These are phyloP conservation scores for Orthosia gothica DNA, from an alignment of 2,888 invertebrate genomes.

Conservation along the genomic window DNA sequence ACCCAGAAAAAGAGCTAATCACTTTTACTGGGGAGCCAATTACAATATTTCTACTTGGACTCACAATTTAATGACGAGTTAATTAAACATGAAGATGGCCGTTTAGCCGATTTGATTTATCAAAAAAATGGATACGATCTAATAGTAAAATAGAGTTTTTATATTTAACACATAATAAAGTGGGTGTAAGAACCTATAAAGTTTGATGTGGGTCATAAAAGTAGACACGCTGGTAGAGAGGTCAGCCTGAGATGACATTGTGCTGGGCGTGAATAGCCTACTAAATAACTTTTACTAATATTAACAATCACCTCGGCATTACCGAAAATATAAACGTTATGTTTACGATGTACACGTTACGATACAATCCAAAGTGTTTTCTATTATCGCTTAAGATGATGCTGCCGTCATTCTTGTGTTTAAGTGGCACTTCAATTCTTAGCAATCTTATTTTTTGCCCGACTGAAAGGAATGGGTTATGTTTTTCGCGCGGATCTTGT, in stretches of 20 bases:
- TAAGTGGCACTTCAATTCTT: not conserved
- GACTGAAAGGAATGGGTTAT: no score
- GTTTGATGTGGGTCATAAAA: slow-evolving; percentile 78
- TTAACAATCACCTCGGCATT: slow-evolving; percentile 61
- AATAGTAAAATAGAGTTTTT: slow-evolving; percentile 71
- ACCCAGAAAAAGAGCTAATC: slow-evolving; percentile 61
- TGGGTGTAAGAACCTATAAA: slow-evolving; percentile 76
- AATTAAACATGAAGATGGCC: slow-evolving; percentile 55
- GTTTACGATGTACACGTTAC: slow-evolving; percentile 48
- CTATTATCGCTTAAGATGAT: slow-evolving; percentile 18
- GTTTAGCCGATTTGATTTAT: slow-evolving; percentile 64
- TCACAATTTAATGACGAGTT: slow-evolving; percentile 52
- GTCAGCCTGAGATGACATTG: slow-evolving; percentile 74
- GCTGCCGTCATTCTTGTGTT: not conserved
- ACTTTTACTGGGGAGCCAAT: slow-evolving; percentile 63
- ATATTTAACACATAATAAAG: slow-evolving; percentile 79
- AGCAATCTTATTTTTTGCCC: not conserved
- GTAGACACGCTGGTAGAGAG: slow-evolving; percentile 72
- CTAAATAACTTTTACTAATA: slow-evolving; percentile 69
- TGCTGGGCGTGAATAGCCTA: slow-evolving; percentile 68
- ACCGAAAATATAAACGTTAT: slow-evolving; percentile 35
- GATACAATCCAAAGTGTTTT: slow-evolving; percentile 35
- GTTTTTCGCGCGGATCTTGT: no score
- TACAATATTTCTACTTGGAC: slow-evolving; percentile 59
- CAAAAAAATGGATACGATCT: slow-evolving; percentile 71